Evolutionary conservation across 2,888 invertebrate species (phyloP).

Genomic region (Linnaemya tessellans): DNA sequence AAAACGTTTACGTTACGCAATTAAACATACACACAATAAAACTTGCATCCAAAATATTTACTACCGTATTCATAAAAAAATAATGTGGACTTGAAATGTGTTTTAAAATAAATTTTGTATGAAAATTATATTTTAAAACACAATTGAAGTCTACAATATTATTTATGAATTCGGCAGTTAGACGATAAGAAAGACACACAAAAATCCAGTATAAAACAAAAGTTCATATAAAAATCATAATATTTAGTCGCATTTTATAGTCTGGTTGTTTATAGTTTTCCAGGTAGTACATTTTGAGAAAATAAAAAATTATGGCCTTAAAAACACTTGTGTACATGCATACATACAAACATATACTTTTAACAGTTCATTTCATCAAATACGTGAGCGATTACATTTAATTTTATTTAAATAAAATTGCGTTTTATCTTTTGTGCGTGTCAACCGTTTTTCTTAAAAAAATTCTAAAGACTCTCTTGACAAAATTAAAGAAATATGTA

Average conservation of each 20-base stretch:
- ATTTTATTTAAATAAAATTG: neutral
- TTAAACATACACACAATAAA: too few relatives aligned
- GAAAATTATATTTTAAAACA: too few relatives aligned
- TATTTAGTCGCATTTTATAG: neutral
- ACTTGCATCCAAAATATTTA: too few relatives aligned
- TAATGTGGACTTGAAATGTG: too few relatives aligned
- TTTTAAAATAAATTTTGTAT: too few relatives aligned
- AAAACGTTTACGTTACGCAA: too few relatives aligned
- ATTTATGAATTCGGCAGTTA: too few relatives aligned
- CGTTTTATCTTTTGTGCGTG: constrained; percentile 8
- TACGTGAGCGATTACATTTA: neutral
- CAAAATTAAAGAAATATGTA: neutral
- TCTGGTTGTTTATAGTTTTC: neutral
- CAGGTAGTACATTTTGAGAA: neutral
- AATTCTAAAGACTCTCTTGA: neutral
- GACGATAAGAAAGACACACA: neutral
- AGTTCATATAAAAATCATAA: neutral
- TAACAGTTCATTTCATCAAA: neutral
- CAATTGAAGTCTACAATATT: too few relatives aligned
- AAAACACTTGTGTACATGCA: neutral
- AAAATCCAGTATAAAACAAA: neutral
- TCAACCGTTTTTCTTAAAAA: neutral
- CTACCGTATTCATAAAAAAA: too few relatives aligned
- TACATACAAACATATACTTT: too few relatives aligned
- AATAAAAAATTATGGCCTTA: neutral